Base-by-base conservation (phyloP, 2,113 vertebrate species). In the Ascaphus truei region DNA sequence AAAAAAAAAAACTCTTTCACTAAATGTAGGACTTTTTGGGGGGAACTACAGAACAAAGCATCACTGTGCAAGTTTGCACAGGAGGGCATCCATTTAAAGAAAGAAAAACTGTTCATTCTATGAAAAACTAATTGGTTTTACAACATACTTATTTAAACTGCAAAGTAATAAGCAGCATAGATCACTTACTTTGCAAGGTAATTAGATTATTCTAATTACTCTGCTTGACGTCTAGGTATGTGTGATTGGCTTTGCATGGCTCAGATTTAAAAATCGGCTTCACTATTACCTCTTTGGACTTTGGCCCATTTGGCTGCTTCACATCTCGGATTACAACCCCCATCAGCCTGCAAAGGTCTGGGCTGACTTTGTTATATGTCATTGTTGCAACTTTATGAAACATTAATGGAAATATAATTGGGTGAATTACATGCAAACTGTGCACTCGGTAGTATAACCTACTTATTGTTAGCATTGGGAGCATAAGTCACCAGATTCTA, bases 201-300 rank as follows among this genome's bases (percentile, higher is more conserved):
- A 69, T 69, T 68, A 37, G 41, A 68, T 68, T 69, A 69, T 50
- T 59, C 33, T 60, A 50, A 69, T 60, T 20, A 69, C 66, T 51
- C 11, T 59, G 34, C 55, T 69, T 69, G 66, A 51, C 56, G 50
- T 36, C 30, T 57, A 34, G 31, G 43, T 20, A 39, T 69, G 66
- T 51, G 57, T 33, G 57, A 36, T 45, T 58, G 41, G 53, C 41
- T 59, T 58, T 58, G 39, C 39, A 48, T 50, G 53, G 53, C 55
- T 68, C 65, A 48, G 39, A 50, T 69, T 69, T 60, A 69, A 69
- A 69, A 33, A 29, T 30, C 30, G 12, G 37, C 66, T 59, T 69
- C 43, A 50, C 55, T 48, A 37, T 69, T 16, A 60, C 66, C 37
- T 69, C 43, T 69, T 29, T 69, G 66, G 66, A 69, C 15, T 20